Evolutionary conservation across 2,797 vertebrate species (phyloP).

Genomic region (Luscinia luscinia): DNA sequence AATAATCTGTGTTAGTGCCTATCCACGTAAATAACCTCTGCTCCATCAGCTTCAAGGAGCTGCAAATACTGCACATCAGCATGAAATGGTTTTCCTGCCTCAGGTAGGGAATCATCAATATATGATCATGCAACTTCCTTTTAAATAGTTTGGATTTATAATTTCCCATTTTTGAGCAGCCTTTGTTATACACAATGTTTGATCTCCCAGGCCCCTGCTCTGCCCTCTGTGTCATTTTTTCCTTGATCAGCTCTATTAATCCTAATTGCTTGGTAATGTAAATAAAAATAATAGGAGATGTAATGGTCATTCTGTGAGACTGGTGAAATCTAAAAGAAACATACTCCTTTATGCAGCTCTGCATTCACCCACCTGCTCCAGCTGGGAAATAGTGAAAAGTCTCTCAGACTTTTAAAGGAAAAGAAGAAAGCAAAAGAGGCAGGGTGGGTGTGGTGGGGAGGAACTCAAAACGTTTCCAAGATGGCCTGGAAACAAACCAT

Average conservation of each 20-base stretch:
- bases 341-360: neutral
- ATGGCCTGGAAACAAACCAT: neutral
- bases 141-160: neutral
- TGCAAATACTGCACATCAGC: neutral
- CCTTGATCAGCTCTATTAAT: neutral
- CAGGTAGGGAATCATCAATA: neutral
- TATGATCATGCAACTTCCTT: neutral
- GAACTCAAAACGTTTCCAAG: neutral
- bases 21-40: neutral
- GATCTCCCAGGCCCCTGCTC: neutral
- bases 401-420: neutral
- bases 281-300: neutral
- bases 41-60: neutral
- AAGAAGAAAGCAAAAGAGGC: neutral
- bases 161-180: neutral
- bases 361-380: neutral
- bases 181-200: neutral
- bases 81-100: neutral
- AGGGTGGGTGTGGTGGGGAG: accelerated
- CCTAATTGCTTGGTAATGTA: neutral
- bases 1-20: neutral
- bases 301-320: neutral
- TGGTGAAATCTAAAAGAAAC: neutral
- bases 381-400: neutral
- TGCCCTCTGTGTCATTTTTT: neutral